Evolutionary conservation across 2,113 vertebrate genomes (phyloP).

Genomic region (Alaudala cheleensis): DNA sequence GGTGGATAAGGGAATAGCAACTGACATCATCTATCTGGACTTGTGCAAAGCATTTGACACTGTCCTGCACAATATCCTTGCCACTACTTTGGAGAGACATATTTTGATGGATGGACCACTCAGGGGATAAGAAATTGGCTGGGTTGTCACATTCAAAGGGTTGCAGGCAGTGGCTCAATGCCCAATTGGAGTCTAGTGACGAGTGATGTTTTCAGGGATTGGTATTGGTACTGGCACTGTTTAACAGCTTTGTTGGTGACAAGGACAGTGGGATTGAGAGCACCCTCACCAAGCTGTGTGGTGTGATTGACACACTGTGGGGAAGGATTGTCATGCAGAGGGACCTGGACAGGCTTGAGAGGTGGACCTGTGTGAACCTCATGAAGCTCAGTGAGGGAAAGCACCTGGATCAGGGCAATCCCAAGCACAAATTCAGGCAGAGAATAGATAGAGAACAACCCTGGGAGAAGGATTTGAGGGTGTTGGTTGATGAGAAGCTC

Average conservation of each 20-base stretch:
- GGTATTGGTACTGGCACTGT: neutral
- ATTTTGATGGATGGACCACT: neutral
- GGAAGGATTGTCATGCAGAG: neutral
- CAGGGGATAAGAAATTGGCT: neutral
- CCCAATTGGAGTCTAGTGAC: neutral
- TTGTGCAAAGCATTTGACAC: neutral
- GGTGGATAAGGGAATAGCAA: neutral
- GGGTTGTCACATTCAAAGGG: neutral
- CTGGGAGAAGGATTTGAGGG: neutral
- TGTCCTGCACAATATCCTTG: neutral
- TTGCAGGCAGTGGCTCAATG: neutral
- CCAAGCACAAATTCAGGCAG: neutral
- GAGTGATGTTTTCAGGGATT: neutral
- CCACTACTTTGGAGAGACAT: neutral
- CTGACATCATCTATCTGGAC: neutral
- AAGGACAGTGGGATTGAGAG: neutral
- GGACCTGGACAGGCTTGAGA: neutral
- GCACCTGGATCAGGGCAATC: accelerated
- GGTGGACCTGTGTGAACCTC: neutral
- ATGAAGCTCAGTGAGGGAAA: neutral
- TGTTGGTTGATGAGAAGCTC: neutral
- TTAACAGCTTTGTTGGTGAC: neutral
- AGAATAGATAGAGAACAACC: neutral
- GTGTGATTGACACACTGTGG: accelerated
- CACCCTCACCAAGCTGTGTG: neutral